Percentiles rank a stretch among this genome's conserved stretches.
Conservation (phyloP, 2,113 vertebrate genomes). For the Charina bottae region DNA sequence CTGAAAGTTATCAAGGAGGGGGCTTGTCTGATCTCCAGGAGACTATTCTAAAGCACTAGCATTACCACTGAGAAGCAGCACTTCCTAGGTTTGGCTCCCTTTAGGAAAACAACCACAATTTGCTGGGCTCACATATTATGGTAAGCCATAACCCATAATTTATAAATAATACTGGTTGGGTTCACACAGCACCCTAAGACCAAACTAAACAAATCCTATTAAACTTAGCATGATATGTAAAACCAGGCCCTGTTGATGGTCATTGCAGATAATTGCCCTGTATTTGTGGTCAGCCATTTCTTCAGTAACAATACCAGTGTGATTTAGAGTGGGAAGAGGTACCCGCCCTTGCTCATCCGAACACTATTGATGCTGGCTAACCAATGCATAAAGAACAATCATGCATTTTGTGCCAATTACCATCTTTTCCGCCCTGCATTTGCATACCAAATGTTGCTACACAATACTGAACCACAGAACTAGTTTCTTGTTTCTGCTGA, state of each 20-base stretch:
- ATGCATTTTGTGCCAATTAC: neutral
- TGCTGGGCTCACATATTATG: neutral
- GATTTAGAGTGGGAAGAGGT: neutral
- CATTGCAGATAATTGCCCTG: neutral
- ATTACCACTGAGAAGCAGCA: neutral
- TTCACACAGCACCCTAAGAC: neutral
- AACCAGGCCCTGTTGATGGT: neutral
- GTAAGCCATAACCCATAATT: neutral
- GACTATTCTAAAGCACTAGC: neutral
- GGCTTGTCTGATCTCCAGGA: neutral
- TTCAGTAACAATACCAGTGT: neutral
- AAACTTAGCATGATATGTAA: neutral
- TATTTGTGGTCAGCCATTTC: neutral
- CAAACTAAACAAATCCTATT: neutral
- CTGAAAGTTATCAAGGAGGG: neutral
- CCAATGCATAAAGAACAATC: neutral
- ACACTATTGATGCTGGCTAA: neutral
- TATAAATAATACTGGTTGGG: neutral
- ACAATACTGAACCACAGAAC: neutral
- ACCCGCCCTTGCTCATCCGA: neutral
- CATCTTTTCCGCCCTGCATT: fast-evolving
- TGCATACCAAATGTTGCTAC: neutral
- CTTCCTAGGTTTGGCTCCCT: neutral
- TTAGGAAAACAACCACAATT: neutral
- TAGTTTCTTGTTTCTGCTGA: neutral